phyloP scores from a whole-genome alignment of 2,797 vertebrate genomes.

The Octomys mimax region DNA sequence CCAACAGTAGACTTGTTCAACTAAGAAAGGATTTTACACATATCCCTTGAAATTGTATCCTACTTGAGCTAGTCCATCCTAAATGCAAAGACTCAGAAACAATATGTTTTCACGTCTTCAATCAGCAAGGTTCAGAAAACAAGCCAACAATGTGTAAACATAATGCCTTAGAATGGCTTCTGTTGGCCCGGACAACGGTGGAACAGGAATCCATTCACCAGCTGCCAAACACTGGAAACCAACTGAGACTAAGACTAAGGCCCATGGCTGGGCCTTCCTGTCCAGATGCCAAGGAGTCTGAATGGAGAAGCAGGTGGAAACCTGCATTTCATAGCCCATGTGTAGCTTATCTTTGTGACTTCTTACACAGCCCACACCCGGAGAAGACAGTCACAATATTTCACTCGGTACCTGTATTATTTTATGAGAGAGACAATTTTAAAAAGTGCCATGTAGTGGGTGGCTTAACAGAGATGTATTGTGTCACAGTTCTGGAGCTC shows the following conservation, averaged over 20 bases:
- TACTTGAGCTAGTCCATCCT: not conserved
- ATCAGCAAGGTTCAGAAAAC: not conserved
- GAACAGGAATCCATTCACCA: conserved; percentile 39
- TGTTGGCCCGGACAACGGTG: not conserved
- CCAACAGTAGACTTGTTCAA: not conserved
- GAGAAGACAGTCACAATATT: not conserved
- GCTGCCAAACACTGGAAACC: conserved; percentile 80
- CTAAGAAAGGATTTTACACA: not conserved
- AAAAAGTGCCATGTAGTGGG: not conserved
- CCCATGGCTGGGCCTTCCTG: conserved; percentile 69
- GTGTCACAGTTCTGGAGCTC: not conserved
- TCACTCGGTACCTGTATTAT: not conserved
- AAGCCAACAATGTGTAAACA: not conserved
- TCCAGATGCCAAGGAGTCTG: conserved; percentile 75
- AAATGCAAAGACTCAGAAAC: not conserved
- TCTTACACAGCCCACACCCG: conserved; percentile 81
- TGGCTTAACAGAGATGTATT: not conserved
- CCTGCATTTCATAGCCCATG: conserved; percentile 51
- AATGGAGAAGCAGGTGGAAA: conserved; percentile 77
- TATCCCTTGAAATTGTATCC: not conserved
- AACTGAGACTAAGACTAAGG: conserved; percentile 1
- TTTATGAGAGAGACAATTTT: not conserved
- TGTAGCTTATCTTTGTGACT: conserved; percentile 74
- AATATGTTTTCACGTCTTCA: not conserved
- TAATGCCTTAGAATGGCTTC: not conserved